These are phyloP conservation scores for Toxostoma redivivum DNA, from an alignment of 2,113 vertebrate species.

Conservation along the genomic window DNA sequence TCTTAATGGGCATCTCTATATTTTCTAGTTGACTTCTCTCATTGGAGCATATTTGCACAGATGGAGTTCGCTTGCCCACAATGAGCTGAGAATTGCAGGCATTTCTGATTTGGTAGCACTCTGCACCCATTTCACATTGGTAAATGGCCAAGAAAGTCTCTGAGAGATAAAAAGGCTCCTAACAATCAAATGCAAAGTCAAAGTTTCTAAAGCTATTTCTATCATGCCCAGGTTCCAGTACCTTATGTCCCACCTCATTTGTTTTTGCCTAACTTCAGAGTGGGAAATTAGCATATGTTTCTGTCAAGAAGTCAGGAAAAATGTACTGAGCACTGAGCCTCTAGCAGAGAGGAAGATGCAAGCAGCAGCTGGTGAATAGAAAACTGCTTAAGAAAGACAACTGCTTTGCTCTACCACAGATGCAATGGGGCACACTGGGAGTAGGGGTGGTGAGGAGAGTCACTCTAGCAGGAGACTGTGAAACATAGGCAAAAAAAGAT, in stretches of 20 bases:
- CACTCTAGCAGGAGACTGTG: background rate
- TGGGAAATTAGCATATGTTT: background rate
- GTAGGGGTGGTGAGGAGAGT: background rate
- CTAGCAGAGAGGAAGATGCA: background rate
- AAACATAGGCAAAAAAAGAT: background rate
- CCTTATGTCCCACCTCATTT: background rate
- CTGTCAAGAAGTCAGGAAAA: constrained; percentile 7
- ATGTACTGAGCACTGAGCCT: background rate
- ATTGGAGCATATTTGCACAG: background rate
- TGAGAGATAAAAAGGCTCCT: background rate
- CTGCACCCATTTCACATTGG: background rate
- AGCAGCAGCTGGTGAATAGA: background rate
- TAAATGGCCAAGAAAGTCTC: background rate
- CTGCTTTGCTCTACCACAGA: background rate
- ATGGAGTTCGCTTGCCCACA: background rate
- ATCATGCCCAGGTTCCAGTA: background rate
- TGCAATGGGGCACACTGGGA: background rate
- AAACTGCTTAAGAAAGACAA: background rate
- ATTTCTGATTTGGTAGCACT: background rate
- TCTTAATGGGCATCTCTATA: constrained; percentile 11
- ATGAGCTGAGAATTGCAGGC: background rate
- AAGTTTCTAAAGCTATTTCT: background rate
- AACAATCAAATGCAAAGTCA: background rate
- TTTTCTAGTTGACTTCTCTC: constrained; percentile 30
- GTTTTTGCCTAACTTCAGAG: background rate